Evolutionary conservation across 1,140 invertebrate genomes (phyloP).

Genomic region (Meloidogyne hapla): DNA sequence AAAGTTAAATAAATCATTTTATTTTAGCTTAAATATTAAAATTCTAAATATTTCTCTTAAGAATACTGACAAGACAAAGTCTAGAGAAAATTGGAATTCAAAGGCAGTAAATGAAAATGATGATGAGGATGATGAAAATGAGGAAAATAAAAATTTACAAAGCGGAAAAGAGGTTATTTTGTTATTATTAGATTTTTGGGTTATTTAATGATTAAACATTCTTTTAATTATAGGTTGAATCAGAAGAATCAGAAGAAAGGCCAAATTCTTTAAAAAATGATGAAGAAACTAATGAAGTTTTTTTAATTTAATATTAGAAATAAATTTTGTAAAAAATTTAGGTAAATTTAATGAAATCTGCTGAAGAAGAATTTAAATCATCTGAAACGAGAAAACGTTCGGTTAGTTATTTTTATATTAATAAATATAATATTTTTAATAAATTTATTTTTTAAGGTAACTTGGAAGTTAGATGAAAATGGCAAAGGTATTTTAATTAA

Average conservation of each 20-base stretch:
- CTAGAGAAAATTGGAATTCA: neutral
- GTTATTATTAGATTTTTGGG: neutral
- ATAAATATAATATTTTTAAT: too few relatives aligned
- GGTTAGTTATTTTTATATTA: too few relatives aligned
- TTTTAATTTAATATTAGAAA: neutral
- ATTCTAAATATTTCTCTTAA: too few relatives aligned
- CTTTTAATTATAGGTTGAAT: neutral
- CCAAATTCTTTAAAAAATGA: neutral
- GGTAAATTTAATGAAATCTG: neutral
- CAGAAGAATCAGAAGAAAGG: neutral
- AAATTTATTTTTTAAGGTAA: neutral
- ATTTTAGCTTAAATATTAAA: too few relatives aligned
- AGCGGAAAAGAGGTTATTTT: neutral
- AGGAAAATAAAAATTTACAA: neutral
- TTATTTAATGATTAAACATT: neutral
- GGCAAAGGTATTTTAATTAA: neutral
- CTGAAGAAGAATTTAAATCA: neutral
- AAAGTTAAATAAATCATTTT: too few relatives aligned
- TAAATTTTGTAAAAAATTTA: neutral
- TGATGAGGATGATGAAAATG: neutral
- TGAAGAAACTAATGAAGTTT: neutral
- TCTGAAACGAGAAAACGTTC: too few relatives aligned
- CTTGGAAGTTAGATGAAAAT: neutral
- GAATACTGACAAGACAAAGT: neutral
- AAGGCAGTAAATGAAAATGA: too few relatives aligned